phyloP scores from a whole-genome alignment of 2,113 vertebrate species.

The Ictalurus punctatus region DNA sequence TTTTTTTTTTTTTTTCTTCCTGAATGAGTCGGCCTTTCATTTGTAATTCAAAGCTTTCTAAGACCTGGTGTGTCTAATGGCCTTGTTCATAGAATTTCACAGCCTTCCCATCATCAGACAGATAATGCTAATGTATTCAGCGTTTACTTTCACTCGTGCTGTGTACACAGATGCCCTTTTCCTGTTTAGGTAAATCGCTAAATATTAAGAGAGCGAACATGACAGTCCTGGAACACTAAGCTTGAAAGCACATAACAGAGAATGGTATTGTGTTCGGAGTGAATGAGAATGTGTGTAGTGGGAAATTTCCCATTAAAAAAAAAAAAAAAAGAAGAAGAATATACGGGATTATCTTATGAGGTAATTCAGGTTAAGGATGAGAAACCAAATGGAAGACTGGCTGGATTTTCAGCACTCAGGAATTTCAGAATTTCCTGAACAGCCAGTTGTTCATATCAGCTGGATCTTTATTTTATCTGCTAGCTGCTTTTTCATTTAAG shows the following conservation, averaged over 20 bases:
- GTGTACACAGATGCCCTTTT: slow-evolving; percentile 52
- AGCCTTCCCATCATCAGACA: slow-evolving; percentile 26
- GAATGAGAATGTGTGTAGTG: background rate
- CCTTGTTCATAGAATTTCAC: slow-evolving; percentile 28
- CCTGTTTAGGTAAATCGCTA: slow-evolving; percentile 48
- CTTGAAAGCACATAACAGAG: slow-evolving; percentile 21
- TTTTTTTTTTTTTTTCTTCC: background rate
- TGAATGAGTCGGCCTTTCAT: slow-evolving; percentile 8
- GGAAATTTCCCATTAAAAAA: background rate
- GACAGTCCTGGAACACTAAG: slow-evolving; percentile 35
- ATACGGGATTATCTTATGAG: background rate
- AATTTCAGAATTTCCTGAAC: background rate
- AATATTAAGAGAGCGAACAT: slow-evolving; percentile 28
- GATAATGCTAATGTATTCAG: slow-evolving; percentile 51
- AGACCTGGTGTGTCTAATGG: slow-evolving; percentile 42
- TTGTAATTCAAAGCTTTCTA: slow-evolving; percentile 44
- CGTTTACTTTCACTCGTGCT: slow-evolving; percentile 43
- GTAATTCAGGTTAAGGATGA: background rate
- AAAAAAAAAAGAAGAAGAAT: background rate
- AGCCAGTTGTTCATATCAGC: background rate
- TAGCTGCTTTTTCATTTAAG: background rate
- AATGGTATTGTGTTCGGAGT: background rate
- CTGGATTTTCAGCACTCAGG: background rate
- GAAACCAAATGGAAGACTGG: background rate
- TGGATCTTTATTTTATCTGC: background rate